Evolutionary conservation across 2,888 invertebrate species (phyloP), one percentile per base, ranked within the genome.

Genomic region (Parnassius orleans): DNA sequence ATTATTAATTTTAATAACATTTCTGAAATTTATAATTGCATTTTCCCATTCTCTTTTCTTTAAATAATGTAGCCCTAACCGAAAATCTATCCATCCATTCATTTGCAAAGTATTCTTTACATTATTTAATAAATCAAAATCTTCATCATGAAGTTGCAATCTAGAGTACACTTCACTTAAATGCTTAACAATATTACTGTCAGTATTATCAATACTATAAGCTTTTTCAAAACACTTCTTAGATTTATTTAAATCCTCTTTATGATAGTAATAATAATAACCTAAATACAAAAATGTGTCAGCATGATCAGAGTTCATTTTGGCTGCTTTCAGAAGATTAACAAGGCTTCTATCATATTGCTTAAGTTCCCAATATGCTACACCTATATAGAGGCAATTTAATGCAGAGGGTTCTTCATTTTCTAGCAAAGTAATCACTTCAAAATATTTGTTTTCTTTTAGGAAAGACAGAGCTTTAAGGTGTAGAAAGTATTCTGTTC

Each of bases 181-280:
- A 68, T 94, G 93, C 71, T 94, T 93, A 10, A 95, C 95, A 65
- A 95, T 95, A 71, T 93, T 93, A 44, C 93, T 92, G 65, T 94
- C 94, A 62, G 88, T 84, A 11, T 93, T 92, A 87, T 96, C 95
- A 2, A 98, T 90, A 75, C 94, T 94, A 68, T 96, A 93, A 51
- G 97, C 95, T 83, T 96, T 97, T 84, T 97, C 95, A 81, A 95
- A 97, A 83, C 97, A 98, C 77, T 95, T 95, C 68, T 93, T 93
- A 0, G 97, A 95, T 73, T 96, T 95, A 57, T 93, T 92, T n/a
- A 93, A 78, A 77, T 97, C 95, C 58, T 89, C 82, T 63, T 93
- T 93, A 48, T 92, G 84, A 56, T 93, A 80, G 65, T 92, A 86
- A 82, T 97, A 98, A 79, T 94, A 95, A 73, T 94, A 92, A 1